Base-by-base conservation (phyloP, 2,888 invertebrate genomes). In the Pyrgus malvae region DNA sequence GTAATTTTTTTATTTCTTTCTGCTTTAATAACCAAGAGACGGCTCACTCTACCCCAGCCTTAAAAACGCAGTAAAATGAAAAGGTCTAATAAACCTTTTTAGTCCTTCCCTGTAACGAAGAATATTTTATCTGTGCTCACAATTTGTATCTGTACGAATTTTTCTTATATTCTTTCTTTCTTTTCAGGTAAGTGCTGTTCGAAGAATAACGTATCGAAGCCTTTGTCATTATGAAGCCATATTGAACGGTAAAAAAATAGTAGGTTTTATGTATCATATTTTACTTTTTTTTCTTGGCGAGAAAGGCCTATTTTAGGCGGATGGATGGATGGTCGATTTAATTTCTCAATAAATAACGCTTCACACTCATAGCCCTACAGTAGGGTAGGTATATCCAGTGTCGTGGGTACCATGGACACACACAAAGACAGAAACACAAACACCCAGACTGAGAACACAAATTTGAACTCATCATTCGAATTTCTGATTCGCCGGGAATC, bases 41-140 rank as follows among this genome's bases (percentile, higher is more conserved):
- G 40, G 21, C 21, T 12, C n/a, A 35, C 35, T 12, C n/a, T 25
- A 27, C 12, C 29, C 6, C 37, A 37, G 53, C 45, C 61, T 62
- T 63, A 61, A 66, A 64, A 66, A 55, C 58, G 66, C 59, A 63
- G 63, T 66, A 62, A 67, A 66, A 62, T 44, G 56, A 60, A 60
- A 65, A 62, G 58, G 56, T 60, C 57, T 61, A 62, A 60, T 60
- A 63, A 65, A 65, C 60, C 63, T 66, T 66, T 67, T 64, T 57
- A 48, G 55, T 49, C 57, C 45, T 40, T 45, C 57, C 50, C 45
- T 50, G 11, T 42, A 50, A 23, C 23, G 21, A 46, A 16, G 31
- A 27, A 31, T 50, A 38, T 29, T 50, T 50, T 41, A 23, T 23
- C 25, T 50, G 56, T 55, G 53, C 42, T 21, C 31, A 45, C 33